phyloP scores from a whole-genome alignment of 1,140 invertebrate species.

The Aphis gossypii region DNA sequence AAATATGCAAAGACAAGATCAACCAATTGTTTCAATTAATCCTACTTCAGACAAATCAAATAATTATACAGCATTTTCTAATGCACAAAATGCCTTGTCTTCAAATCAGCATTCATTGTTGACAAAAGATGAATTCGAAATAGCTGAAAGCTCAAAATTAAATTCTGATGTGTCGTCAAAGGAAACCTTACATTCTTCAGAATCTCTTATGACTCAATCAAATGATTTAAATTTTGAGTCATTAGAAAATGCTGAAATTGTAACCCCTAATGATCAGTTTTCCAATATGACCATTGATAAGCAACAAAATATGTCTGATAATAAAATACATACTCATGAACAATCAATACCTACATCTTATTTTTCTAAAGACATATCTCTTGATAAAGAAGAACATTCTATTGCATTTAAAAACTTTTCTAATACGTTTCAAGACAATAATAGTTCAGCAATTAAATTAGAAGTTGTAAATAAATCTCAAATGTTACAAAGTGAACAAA shows the following conservation, averaged over 20 bases:
- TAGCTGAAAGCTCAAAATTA: not conserved
- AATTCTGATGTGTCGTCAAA: not conserved
- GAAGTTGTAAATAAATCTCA: not conserved
- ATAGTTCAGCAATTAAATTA: not conserved
- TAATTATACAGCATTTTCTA: not conserved
- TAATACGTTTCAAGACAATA: not conserved
- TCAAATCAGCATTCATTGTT: slow-evolving; percentile 8
- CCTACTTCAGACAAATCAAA: not conserved
- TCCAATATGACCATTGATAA: not conserved
- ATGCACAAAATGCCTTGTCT: not conserved
- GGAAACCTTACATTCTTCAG: not conserved
- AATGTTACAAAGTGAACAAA: not conserved
- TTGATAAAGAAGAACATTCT: not conserved
- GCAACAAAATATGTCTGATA: not conserved
- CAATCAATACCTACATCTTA: not conserved
- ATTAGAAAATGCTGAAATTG: not conserved
- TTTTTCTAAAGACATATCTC: not conserved
- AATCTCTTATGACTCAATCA: not conserved
- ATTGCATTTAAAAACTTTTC: slow-evolving; percentile 13
- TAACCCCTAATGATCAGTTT: not conserved
- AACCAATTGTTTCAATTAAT: not conserved
- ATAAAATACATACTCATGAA: not conserved
- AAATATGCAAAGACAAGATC: not conserved
- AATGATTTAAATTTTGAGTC: not conserved
- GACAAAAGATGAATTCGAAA: not conserved